Base-by-base conservation (phyloP, 2,797 vertebrate genomes). In the Gobionotothen gibberifrons region DNA sequence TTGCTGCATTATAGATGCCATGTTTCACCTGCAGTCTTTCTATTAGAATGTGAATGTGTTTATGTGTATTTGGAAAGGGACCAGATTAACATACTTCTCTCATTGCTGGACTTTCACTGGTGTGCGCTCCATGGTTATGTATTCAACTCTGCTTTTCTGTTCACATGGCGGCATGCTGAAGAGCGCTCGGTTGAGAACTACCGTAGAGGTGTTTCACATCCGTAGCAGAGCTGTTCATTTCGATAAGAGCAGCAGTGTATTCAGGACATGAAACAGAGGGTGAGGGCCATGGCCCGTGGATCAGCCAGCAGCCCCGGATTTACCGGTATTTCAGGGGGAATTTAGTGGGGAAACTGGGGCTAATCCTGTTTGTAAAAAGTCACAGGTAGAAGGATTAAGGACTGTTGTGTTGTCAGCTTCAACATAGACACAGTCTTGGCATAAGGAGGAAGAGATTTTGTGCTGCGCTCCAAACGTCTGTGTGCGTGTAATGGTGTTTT, bases 341-440 rank as follows among this genome's bases (percentile, higher is more conserved):
- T 89, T 88, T 85, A 82, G 72, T 76, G 78, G 81, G 70, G 66
- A 86, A 92, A 90, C 83, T 84, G 83, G 83, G 88, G 88, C 89
- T 93, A 93, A 93, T 92, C 90, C 89, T 93, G 87, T 93, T 93
- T 93, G 93, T 94, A 88, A 85, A 93, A 90, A 91, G 78, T 93
- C 90, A 93, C 92, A 94, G 93, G 92, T 93, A 89, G 86, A 85
- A 58, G 87, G 90, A 92, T 93, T 92, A 92, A 77, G 80, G 74
- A 49, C 79, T 86, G 83, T 82, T 87, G 81, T 87, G 89, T 83
- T 86, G 87, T 85, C 80, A 71, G 83, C 84, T 55, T 81, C 83
- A 82, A 76, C 83, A 76, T 74, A 81, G 78, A 82, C 76, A 79
- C 78, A 85, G 64, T 75, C 53, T 76, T 77, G 84, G 70, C 83